Base-by-base conservation (phyloP, 2,113 vertebrate species). In the Acrocephalus arundinaceus region DNA sequence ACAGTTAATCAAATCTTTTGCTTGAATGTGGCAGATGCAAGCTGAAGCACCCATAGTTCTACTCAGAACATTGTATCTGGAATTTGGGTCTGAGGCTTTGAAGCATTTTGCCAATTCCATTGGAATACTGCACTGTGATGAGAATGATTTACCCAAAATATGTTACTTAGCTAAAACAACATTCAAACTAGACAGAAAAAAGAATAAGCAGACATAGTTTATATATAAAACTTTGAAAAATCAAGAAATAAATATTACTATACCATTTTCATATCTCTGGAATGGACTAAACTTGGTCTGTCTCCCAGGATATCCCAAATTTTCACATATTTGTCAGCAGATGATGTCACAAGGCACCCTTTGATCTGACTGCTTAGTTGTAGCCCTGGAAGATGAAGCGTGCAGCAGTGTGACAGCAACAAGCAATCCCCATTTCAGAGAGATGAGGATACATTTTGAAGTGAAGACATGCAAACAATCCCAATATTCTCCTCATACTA, bases 201-300 rank as follows among this genome's bases (percentile, higher is more conserved):
- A 45, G 57, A 79, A 30, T 31, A 76, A 59, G 33, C 19, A 85
- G 43, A 65, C 14, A n/a, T 3, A 54, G 35, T 51, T 91, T 37
- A 58, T n/a, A 66, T 3, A 30, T 17, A 83, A 57, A 43, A 35
- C n/a, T 46, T 51, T 27, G 0, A 30, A 17, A 63, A 77, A 84
- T 81, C 16, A 77, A 85, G 5, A 55, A 62, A 61, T 74, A 2
- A 74, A 11, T 71, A 88, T 75, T 91, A 93, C 76, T 73, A 87
- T 97, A 99, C 99, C 99, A 99, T 99, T 97, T 99, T 99, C 99
- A 99, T 99, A 89, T 99, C 98, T 73, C 99, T 97, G 33, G 99
- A 98, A 94, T 99, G 99, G 75, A 99, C 82, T 66, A 99, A 98
- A 94, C 96, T 99, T 45, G 99, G 99, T 96, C 98, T 99, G 93